These are phyloP conservation scores for Andricus grossulariae DNA, from an alignment of 1,140 invertebrate species.

Conservation along the genomic window DNA sequence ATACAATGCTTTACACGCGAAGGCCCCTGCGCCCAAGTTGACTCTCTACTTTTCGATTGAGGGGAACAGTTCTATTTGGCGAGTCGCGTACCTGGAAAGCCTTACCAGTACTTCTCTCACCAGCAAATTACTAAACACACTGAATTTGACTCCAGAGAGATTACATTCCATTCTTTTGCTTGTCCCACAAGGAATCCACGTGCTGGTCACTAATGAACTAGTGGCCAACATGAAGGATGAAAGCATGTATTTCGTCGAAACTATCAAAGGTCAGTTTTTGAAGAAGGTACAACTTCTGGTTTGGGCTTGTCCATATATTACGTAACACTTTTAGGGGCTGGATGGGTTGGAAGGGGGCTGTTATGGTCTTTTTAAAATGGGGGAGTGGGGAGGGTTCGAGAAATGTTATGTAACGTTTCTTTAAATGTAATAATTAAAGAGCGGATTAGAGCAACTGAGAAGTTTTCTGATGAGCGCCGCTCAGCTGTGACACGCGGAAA, in stretches of 20 bases:
- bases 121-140: conserved; percentile 80
- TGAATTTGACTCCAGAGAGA: conserved; percentile 78
- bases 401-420: too few relatives aligned
- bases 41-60: conserved; percentile 86
- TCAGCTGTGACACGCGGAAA: too few relatives aligned
- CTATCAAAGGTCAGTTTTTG: conserved; percentile 71
- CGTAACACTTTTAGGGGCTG: too few relatives aligned
- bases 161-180: conserved; percentile 82
- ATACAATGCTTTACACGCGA: conserved; percentile 90
- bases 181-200: conserved; percentile 85
- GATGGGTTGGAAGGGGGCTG: too few relatives aligned
- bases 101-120: conserved; percentile 82
- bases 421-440: too few relatives aligned
- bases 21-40: conserved; percentile 84
- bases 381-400: too few relatives aligned
- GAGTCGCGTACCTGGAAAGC: conserved; percentile 86
- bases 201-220: conserved; percentile 86
- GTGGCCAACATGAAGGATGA: conserved; percentile 81
- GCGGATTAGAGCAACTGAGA: too few relatives aligned
- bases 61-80: conserved; percentile 80
- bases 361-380: too few relatives aligned
- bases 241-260: conserved; percentile 80
- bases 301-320: too few relatives aligned
- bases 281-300: too few relatives aligned
- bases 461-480: too few relatives aligned